phyloP scores from a whole-genome alignment of 2,797 vertebrate species.

The Pangasius macronema region DNA sequence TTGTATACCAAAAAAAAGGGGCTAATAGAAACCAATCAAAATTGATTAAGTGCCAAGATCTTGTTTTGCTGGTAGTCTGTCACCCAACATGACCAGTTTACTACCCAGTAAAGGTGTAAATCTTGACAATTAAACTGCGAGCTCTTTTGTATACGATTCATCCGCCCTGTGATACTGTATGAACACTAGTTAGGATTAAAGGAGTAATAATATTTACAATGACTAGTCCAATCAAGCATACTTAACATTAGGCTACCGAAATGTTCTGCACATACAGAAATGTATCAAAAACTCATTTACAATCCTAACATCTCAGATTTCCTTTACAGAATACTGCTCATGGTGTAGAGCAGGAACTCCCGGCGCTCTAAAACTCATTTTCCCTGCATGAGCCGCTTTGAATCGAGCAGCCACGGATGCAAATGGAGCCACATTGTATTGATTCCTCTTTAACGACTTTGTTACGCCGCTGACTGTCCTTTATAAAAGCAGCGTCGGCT shows the following conservation, averaged over 20 bases:
- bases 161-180: not conserved
- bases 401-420: constrained; percentile 37
- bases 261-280: not conserved
- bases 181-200: not conserved
- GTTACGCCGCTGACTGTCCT: constrained; percentile 50
- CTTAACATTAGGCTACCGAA: not conserved
- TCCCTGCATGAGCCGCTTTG: constrained; percentile 31
- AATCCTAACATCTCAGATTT: constrained; percentile 1
- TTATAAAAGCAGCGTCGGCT: constrained; percentile 46
- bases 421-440: constrained; percentile 52
- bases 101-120: not conserved
- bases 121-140: not conserved
- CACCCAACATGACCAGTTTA: too few species aligned
- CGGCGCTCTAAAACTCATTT: constrained; percentile 29
- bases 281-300: not conserved
- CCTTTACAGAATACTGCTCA: constrained; percentile 10
- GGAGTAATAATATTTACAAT: not conserved
- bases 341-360: constrained; percentile 8
- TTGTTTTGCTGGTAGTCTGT: too few species aligned
- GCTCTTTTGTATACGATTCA: not conserved
- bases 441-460: constrained; percentile 57
- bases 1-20: not conserved
- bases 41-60: not conserved
- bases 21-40: not conserved
- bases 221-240: not conserved